Base-by-base conservation (phyloP, 2,888 invertebrate genomes). In the Drosophila tanythrix region DNA sequence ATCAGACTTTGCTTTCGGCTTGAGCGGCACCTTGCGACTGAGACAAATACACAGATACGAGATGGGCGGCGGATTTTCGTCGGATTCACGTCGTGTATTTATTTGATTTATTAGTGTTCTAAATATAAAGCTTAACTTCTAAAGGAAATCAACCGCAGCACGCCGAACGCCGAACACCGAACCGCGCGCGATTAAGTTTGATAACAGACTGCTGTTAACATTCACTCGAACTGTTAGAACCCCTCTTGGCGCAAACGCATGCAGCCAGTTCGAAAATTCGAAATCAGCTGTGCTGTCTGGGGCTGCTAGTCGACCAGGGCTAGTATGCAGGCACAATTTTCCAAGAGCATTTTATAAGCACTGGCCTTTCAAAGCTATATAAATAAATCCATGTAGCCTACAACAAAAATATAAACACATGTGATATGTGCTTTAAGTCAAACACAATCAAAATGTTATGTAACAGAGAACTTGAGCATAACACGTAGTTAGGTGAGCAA, bases 201-300 rank as follows among this genome's bases (percentile, higher is more conserved):
- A 74, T 79, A 80, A 71, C 79, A 75, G 70, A 79, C 79, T 78
- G 36, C 62, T 80, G 77, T 77, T 77, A 80, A 60, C 35, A 31
- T 55, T 31, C 43, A 64, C 55, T 67, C 11, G 5, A 31, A 18
- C 61, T 68, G 73, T 57, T 48, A 50, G 36, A 25, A 8, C 43
- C 31, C 27, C 55, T 52, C 57, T 81, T 77, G 81, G 77, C 77
- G 78, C 81, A 76, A 72, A 51, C 78, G 72, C 81, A 65, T 33
- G 62, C 50, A 33, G 46, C 6, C 29, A 58, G 62, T 61, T 51
- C 81, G 81, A 78, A 80, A 71, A 40, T 76, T 76, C 77, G 81
- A 68, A 29, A 70, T 53, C 80, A 79, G 80, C 77, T 76, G 76
- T 36, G 29, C 31, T 15, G 46, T 3, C 76, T 52, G 57, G 70